Percentiles rank a stretch among this genome's conserved stretches.
phyloP scores from a whole-genome alignment of 2,888 invertebrate genomes.

The Pomacea canaliculata region DNA sequence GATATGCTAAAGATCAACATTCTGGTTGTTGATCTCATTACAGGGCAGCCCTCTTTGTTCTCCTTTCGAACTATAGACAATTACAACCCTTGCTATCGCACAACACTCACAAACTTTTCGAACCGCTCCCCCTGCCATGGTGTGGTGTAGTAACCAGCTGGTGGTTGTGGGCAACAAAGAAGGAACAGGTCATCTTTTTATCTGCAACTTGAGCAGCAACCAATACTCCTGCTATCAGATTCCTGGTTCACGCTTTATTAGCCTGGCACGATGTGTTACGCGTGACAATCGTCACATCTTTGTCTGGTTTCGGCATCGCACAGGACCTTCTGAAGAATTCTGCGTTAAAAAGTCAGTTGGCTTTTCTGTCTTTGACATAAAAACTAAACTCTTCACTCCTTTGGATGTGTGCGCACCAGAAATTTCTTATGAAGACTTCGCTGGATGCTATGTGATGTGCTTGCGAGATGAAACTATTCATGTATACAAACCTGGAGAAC shows the following conservation, averaged over 20 bases:
- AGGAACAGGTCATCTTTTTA: slow-evolving; percentile 63
- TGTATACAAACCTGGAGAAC: slow-evolving; percentile 63
- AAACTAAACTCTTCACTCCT: slow-evolving; percentile 59
- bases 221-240: slow-evolving; percentile 65
- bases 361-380: slow-evolving; percentile 64
- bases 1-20: slow-evolving; percentile 66
- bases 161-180: slow-evolving; percentile 64
- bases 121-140: slow-evolving; percentile 63
- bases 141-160: slow-evolving; percentile 59
- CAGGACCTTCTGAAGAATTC: slow-evolving; percentile 66
- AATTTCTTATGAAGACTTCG: slow-evolving; percentile 63
- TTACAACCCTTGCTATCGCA: slow-evolving; percentile 63
- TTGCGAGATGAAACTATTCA: slow-evolving; percentile 61
- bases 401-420: slow-evolving; percentile 62
- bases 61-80: slow-evolving; percentile 61
- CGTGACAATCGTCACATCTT: slow-evolving; percentile 59
- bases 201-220: slow-evolving; percentile 60
- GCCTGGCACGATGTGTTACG: slow-evolving; percentile 60
- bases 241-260: slow-evolving; percentile 63
- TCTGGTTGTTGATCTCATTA: slow-evolving; percentile 58
- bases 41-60: slow-evolving; percentile 56
- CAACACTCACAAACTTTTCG: slow-evolving; percentile 64
- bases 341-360: slow-evolving; percentile 65
- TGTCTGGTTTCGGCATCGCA: slow-evolving; percentile 64
- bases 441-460: slow-evolving; percentile 57